Base-by-base conservation (phyloP, 2,888 invertebrate genomes). In the Spodoptera picta region DNA sequence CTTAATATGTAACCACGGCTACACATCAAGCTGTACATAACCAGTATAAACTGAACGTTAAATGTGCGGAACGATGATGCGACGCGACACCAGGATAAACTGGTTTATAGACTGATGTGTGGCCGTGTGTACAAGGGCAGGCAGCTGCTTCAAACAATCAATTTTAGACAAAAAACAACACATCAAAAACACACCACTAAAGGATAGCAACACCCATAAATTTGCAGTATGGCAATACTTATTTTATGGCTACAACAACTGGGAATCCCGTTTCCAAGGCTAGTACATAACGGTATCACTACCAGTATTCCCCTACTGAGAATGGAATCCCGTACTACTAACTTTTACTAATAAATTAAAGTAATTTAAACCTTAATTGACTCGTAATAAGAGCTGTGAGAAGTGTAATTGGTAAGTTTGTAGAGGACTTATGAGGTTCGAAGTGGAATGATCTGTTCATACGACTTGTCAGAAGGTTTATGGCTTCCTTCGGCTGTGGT, bases 281-380 rank as follows among this genome's bases (percentile, higher is more conserved):
- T 65, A 72, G 63, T 59, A 7, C 53, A 52, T 82, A 82, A 82
- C 82, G 81, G 82, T 74, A 69, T 6, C 27, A 1, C 59, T 67
- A 79, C 84, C 79, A 77, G 82, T 79, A 73, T 75, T 70, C 75
- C 80, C 74, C 75, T 80, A 82, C 65, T 76, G 71, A 74, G 81
- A 59, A 53, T 51, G 79, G 75, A 80, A 81, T 81, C 76, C 76
- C 71, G 65, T 64, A 66, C 69, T 57, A 64, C 61, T 67, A 68
- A 59, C 64, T 44, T 9, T 50, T 60, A 66, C 67, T 72, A 72
- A 77, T 77, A 69, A 71, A 68, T 60, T 63, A 46, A 42, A 61
- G 71, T 56, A 80, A 75, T 75, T 71, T 73, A 69, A 71, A 69
- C 75, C 75, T 69, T 75, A 75, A 71, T 77, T 56, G 60, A 61